These are phyloP conservation scores for Myrmecobius fasciatus DNA, from an alignment of 2,113 vertebrate genomes.

Conservation along the genomic window DNA sequence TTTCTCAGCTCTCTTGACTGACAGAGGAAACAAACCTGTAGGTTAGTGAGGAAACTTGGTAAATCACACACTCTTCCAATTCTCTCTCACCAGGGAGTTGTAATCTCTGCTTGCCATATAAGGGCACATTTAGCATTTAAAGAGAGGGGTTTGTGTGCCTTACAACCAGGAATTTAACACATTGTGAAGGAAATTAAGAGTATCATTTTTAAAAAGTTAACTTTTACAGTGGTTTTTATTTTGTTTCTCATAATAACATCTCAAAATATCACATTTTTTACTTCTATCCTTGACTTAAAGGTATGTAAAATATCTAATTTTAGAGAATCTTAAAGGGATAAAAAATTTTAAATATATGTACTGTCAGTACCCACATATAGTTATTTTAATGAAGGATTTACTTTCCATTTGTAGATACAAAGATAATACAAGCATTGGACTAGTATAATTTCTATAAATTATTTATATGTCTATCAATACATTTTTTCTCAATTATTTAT, in stretches of 20 bases:
- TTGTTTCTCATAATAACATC: not conserved
- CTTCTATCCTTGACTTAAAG: conserved; percentile 27
- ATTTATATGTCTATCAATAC: not conserved
- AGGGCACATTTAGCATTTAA: conserved; percentile 40
- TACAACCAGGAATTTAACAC: conserved; percentile 6
- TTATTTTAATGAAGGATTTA: conserved; percentile 4
- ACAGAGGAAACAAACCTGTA: conserved; percentile 4
- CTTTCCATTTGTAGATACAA: not conserved
- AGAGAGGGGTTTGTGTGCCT: not conserved
- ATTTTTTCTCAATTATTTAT: not conserved
- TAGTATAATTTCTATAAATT: not conserved
- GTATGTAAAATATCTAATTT: conserved; percentile 55
- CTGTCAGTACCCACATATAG: conserved; percentile 16
- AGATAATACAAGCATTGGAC: not conserved
- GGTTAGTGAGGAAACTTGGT: not conserved
- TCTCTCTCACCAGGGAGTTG: conserved; percentile 13
- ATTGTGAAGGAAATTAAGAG: conserved; percentile 11
- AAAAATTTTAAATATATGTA: conserved; percentile 52
- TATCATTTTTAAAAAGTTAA: conserved; percentile 2
- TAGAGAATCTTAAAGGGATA: conserved; percentile 42
- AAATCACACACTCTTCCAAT: not conserved
- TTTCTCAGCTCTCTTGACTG: conserved; percentile 1
- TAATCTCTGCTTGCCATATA: conserved; percentile 3
- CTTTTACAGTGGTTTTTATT: conserved; percentile 4
- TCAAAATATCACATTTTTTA: not conserved